Evolutionary conservation across 1,140 invertebrate genomes (phyloP), one percentile per base, ranked within the genome.

Genomic region (Diorhabda carinulata): DNA sequence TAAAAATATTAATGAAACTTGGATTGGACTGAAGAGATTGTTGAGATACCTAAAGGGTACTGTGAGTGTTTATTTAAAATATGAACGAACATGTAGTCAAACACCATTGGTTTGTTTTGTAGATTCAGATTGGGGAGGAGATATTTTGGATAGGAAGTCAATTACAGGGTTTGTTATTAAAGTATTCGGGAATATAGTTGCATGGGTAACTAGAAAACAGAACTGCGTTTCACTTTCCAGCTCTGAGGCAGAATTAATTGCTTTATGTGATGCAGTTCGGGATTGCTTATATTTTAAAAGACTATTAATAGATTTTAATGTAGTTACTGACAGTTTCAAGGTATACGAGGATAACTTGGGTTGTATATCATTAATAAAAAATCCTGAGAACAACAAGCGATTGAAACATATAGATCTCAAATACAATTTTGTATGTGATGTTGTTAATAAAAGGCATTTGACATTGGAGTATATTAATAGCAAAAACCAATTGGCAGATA

Each of bases 11-110:
- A 40, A 63, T 9, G 44, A 68, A n/a, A 9, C 47, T 43, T 68
- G 67, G 67, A 63, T 42, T 7, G 5, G 63, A 8, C 7, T 68
- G n/a, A 68, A 67, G n/a, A 52, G 56, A 4, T 40, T 67, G 42
- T 60, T 67, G 57, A 60, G 41, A 6, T 67, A 67, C 40, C 56
- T 60, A 43, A 67, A 59, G 40, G 65, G 57, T 3, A 60, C 65
- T n/a, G 42, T 4, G 3, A 44, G 44, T 44, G 43, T 67, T 8
- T 9, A 42, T 61, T 43, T 67, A 60, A 63, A 8, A n/a, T 63
- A 45, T 3, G 45, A 63, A 45, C 7, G 61, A 47, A 6, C 8
- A 7, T 6, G 9, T 8, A 10, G 44, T 44, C 2, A 63, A 63
- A 9, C 9, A 63, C 7, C 5, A 42, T n/a, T 42, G 9, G 45